Base-by-base conservation (phyloP, 2,113 vertebrate species). In the Dunckerocampus dactyliophorus region DNA sequence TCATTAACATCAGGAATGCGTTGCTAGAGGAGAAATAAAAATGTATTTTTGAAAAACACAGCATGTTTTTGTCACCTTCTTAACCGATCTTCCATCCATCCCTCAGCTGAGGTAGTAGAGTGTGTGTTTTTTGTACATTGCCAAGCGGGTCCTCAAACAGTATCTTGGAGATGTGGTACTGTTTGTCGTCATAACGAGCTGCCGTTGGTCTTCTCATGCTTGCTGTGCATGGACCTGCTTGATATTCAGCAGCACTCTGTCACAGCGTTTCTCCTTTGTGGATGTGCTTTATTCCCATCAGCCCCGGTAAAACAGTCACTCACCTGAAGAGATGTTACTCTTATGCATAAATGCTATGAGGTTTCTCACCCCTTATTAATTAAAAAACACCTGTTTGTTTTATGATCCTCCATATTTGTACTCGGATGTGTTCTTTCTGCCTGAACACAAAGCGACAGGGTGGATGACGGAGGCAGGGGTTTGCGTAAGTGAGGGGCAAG, bases 281-380 rank as follows among this genome's bases (percentile, higher is more conserved):
- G 77, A 79, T 72, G 76, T 78, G 66, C 74, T 71, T 69, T 59
- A 57, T 68, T 82, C 65, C 76, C 50, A 65, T 81, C 79, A 67
- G 47, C 57, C 34, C 34, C 72, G 71, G 69, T 82, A 82, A 80
- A 70, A 77, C 72, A 76, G 83, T 86, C 82, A 82, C 71, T 80
- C 78, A 78, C 74, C 73, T 70, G 52, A 57, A 72, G 78, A 82
- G 73, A 75, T 74, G 74, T 65, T 74, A 49, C 67, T 14, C 62
- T 81, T 75, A 79, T 74, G 60, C 63, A 79, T 39, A 45, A 51
- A 65, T 65, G 34, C 51, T 19, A n/a, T 13, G 39, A 47, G 53
- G 65, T 79, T 71, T 58, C 53, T 57, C 62, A 53, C 60, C 19
- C 1, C 62, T 52, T 59, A 16, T 1, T 13, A 67, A 57, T 79